Conservation (phyloP, 30 jellyfish, hydroid and myxozoan species). For the Morbakka virulenta region DNA sequence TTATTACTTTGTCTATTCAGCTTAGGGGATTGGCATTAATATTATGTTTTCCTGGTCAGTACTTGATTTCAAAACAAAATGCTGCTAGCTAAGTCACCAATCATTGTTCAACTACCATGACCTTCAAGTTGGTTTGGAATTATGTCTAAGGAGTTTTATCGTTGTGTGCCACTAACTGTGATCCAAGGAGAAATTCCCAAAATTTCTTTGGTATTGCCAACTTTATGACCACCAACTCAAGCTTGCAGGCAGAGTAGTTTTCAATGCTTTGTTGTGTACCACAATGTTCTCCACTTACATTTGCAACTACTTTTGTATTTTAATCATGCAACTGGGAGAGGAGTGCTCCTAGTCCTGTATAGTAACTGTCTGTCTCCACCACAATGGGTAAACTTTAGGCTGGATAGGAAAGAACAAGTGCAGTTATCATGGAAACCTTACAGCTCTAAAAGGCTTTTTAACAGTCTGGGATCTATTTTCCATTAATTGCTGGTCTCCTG, state of each 20-base stretch:
- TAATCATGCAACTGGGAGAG: constrained; percentile 33
- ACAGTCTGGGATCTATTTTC: constrained; percentile 17
- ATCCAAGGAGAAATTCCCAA: constrained; percentile 23
- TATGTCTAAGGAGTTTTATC: constrained; percentile 56
- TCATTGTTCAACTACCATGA: constrained; percentile 27
- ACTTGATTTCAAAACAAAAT: constrained; percentile 10
- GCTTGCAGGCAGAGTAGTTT: no score
- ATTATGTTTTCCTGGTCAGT: constrained; percentile 47
- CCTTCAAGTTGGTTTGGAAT: constrained; percentile 31
- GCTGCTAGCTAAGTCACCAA: constrained; percentile 59
- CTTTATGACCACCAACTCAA: no score
- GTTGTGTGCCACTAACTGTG: constrained; percentile 26
- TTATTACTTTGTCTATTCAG: no score
- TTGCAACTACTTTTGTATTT: no score
- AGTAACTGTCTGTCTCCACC: constrained; percentile 19
- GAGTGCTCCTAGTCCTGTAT: constrained; percentile 46
- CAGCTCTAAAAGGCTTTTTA: constrained; percentile 31
- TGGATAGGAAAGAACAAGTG: constrained; percentile 60
- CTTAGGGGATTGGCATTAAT: constrained; percentile 12
- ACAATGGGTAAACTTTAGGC: constrained; percentile 36
- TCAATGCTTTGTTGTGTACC: no score
- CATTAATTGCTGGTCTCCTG: constrained; percentile 18
- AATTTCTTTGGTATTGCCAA: constrained; percentile 50
- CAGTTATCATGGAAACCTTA: constrained; percentile 4
- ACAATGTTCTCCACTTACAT: no score